These are phyloP conservation scores for Boloria euphrosyne DNA, from an alignment of 2,888 invertebrate genomes.

Conservation along the genomic window DNA sequence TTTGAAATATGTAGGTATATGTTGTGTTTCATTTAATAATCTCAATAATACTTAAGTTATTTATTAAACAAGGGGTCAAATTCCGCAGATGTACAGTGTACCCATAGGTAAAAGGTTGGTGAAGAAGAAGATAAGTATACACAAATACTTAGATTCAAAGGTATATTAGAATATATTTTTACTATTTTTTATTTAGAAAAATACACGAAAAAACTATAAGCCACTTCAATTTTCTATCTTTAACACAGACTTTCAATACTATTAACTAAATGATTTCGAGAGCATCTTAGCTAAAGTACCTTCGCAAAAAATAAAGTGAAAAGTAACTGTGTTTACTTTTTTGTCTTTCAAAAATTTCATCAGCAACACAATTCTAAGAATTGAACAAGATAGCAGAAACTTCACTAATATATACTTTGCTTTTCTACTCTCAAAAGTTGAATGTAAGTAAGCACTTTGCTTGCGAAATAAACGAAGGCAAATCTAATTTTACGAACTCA, in stretches of 20 bases:
- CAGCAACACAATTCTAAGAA: constrained; percentile 13
- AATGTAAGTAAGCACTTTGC: constrained; percentile 26
- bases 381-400: constrained; percentile 11
- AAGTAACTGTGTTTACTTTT: constrained; percentile 4
- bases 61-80: too few relatives aligned
- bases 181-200: too few relatives aligned
- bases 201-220: too few relatives aligned
- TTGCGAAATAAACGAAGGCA: constrained; percentile 36
- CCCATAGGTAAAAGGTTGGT: too few relatives aligned
- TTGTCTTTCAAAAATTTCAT: constrained; percentile 13
- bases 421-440: constrained; percentile 19
- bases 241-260: not conserved
- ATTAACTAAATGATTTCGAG: not conserved
- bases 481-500: constrained; percentile 36
- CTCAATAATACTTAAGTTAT: too few relatives aligned
- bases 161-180: too few relatives aligned
- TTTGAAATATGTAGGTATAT: too few relatives aligned
- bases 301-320: not conserved
- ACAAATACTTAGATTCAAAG: too few relatives aligned
- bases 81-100: too few relatives aligned
- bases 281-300: not conserved
- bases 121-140: too few relatives aligned
- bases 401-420: constrained; percentile 20
- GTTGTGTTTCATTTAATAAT: too few relatives aligned
- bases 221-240: too few relatives aligned